phyloP scores from a whole-genome alignment of 2,888 invertebrate genomes.

The Apotomis betuletana region DNA sequence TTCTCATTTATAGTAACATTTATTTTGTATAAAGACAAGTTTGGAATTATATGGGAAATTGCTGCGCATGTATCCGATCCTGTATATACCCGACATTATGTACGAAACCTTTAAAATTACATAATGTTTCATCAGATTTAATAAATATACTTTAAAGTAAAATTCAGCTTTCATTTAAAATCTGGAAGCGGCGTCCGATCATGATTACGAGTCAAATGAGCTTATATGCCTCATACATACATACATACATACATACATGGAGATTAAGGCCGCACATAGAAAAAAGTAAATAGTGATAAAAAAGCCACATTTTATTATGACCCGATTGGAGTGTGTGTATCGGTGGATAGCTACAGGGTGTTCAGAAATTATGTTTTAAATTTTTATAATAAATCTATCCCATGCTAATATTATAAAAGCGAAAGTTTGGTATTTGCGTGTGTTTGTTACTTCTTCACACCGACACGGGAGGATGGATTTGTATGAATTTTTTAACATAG shows the following conservation, averaged over 20 bases:
- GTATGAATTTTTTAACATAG: too few species aligned
- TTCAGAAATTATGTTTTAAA: background rate
- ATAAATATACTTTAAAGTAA: constrained; percentile 22
- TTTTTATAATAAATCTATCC: too few species aligned
- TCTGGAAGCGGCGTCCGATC: constrained; percentile 22
- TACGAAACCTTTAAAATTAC: constrained; percentile 3
- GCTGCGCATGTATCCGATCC: too few species aligned
- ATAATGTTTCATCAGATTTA: constrained; percentile 6
- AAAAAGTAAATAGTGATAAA: constrained; percentile 83
- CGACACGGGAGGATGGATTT: too few species aligned
- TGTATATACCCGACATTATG: background rate
- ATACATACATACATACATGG: constrained; percentile 27
- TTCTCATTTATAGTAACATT: too few species aligned
- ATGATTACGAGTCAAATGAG: constrained; percentile 40
- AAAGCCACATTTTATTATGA: constrained; percentile 82
- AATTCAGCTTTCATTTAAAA: constrained; percentile 31
- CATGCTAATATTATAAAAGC: too few species aligned
- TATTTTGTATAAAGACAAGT: too few species aligned
- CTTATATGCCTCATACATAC: constrained; percentile 22
- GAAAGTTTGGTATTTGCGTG: too few species aligned
- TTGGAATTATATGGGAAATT: too few species aligned
- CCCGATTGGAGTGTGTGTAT: constrained; percentile 73
- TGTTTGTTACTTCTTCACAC: too few species aligned
- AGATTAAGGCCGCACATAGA: constrained; percentile 65
- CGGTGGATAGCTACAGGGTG: constrained; percentile 65